A percentile compares a stretch with the other conserved stretches of the same genome.
phyloP scores from a whole-genome alignment of 2,797 vertebrate species.

The Oophaga sylvatica region DNA sequence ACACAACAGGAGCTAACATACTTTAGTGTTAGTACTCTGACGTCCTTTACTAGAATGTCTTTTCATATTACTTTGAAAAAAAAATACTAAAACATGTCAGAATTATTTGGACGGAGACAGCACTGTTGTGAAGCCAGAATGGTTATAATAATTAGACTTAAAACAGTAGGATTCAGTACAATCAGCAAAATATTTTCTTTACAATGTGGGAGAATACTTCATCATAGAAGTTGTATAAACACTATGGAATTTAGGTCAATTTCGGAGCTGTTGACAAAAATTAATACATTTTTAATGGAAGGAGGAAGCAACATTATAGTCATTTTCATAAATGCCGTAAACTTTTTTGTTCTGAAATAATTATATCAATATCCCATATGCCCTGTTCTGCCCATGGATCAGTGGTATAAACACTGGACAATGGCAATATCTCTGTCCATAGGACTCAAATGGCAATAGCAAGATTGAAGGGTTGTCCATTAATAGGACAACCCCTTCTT shows the following conservation, averaged over 20 bases:
- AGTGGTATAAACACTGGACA: no score
- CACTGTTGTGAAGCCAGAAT: neutral
- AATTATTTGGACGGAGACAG: constrained; percentile 64
- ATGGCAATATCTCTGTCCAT: no score
- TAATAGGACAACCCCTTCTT: no score
- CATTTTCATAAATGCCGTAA: no score
- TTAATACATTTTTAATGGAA: no score
- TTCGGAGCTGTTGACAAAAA: no score
- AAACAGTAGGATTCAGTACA: neutral
- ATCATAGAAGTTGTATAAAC: neutral
- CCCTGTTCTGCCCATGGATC: no score
- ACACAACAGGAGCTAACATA: constrained; percentile 67
- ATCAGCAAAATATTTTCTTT: neutral
- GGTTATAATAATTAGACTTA: neutral
- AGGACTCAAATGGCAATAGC: no score
- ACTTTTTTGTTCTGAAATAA: no score
- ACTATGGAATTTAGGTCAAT: neutral
- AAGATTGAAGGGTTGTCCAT: no score
- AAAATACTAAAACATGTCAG: constrained; percentile 62
- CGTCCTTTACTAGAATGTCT: constrained; percentile 66
- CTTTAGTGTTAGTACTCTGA: constrained; percentile 62
- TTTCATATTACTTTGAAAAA: constrained; percentile 62
- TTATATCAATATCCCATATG: no score
- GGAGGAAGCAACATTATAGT: no score
- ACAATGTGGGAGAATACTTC: neutral